Evolutionary conservation across 2,113 vertebrate genomes (phyloP).

Genomic region (Myrmophylax atrothorax): DNA sequence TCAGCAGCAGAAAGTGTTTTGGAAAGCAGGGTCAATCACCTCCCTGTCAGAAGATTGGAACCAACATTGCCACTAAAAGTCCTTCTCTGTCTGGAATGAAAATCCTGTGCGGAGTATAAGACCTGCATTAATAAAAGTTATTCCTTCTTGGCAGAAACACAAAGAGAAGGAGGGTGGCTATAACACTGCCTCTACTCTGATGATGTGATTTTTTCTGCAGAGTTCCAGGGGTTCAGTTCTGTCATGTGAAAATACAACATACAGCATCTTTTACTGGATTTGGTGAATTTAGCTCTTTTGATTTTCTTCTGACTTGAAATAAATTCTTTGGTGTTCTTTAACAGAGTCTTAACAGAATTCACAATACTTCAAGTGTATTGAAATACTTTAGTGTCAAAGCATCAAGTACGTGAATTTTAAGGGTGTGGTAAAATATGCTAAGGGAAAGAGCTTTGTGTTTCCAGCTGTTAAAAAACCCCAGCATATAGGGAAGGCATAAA

Average conservation of each 20-base stretch:
- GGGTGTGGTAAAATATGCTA: background rate
- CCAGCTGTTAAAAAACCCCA: background rate
- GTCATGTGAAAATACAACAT: background rate
- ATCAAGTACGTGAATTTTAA: background rate
- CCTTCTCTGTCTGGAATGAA: background rate
- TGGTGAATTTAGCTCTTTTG: background rate
- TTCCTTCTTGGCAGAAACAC: conserved; percentile 2
- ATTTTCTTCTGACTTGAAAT: background rate
- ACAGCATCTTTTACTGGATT: background rate
- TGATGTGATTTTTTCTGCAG: background rate
- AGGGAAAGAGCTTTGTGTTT: background rate
- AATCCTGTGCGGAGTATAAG: background rate
- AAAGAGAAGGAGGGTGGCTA: background rate
- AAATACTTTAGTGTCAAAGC: background rate
- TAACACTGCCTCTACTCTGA: background rate
- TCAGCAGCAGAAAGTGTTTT: background rate
- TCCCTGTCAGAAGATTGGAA: background rate
- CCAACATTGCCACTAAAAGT: background rate
- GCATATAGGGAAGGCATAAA: background rate
- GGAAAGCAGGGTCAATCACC: background rate
- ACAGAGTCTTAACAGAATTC: background rate
- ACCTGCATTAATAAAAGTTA: background rate
- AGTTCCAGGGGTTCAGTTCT: background rate
- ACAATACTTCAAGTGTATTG: background rate
- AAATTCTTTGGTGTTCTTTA: background rate